Evolutionary conservation across 2,113 vertebrate genomes (phyloP), one percentile per base, ranked within the genome.

Genomic region (Eulemur rufifrons): DNA sequence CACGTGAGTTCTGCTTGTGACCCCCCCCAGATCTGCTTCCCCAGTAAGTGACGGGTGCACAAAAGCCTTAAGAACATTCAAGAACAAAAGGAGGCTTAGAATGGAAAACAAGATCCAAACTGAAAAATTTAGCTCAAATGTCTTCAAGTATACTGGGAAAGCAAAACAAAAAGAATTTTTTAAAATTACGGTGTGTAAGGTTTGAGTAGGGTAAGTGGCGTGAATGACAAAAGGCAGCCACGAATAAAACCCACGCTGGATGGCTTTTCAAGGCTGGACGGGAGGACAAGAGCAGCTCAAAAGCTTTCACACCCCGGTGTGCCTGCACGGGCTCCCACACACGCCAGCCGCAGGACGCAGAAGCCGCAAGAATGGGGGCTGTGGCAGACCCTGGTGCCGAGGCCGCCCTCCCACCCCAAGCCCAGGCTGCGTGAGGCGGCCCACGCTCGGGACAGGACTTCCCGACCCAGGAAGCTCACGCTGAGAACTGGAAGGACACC

Each of bases 401-500:
- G 47, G 56, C 34, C 1, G 0, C 32, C 37, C 5, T 39, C 6
- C 61, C 18, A 5, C 1, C 0, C 17, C 3, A 6, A 18, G 5
- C 52, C 52, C 52, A 1, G 59, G 84, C 78, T 21, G 21, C 2
- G 2, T 14, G 54, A 34, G 4, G 52, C 52, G 17, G 17, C 52
- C 52, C 52, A 17, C 3, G 8, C n/a, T 0, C 0, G 29, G 11
- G 21, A 23, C 52, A 2, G 68, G 21, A 23, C 18, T 15, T 15
- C 0, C 0, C 1, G 2, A 1, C 52, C 25, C 1, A 4, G 6
- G 17, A 3, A 17, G 23, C 18, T 2, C 9, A 15, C 1, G 0
- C 8, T 0, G 3, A 42, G 50, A 74, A 6, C 8, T 0, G 4
- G 2, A 2, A 3, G 66, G 63, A 12, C 54, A 8, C 45, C 45